A percentile compares a stretch with the other conserved stretches of the same genome.
phyloP scores from a whole-genome alignment of 2,888 invertebrate genomes.

The Apomyelois bistriatella region DNA sequence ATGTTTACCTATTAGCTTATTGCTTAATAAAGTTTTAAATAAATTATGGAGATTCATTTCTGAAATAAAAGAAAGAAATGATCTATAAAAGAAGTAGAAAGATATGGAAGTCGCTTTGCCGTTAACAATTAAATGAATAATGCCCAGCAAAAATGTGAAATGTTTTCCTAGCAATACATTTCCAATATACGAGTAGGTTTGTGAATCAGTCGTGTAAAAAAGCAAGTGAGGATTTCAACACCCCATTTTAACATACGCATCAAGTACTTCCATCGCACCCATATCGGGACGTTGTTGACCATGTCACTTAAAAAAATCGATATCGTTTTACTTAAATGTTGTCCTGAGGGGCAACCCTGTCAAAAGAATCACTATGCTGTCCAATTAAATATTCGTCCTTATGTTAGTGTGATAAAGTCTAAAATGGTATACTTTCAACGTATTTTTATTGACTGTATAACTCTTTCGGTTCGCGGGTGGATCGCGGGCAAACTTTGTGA shows the following conservation, averaged over 20 bases:
- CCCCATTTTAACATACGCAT: neutral
- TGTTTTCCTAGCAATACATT: too few relatives aligned
- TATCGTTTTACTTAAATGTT: neutral
- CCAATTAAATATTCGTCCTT: neutral
- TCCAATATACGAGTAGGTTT: too few relatives aligned
- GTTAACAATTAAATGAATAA: too few relatives aligned
- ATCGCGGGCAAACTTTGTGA: conserved; percentile 25
- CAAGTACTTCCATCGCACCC: neutral
- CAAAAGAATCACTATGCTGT: neutral
- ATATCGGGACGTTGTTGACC: neutral
- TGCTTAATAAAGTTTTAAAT: too few relatives aligned
- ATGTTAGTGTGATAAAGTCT: neutral
- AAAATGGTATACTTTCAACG: neutral
- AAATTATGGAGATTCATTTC: too few relatives aligned
- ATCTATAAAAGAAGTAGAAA: too few relatives aligned
- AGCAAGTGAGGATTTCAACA: neutral
- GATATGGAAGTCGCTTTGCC: too few relatives aligned
- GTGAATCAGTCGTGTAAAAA: too few relatives aligned
- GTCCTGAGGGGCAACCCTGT: neutral
- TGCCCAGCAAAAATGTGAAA: too few relatives aligned
- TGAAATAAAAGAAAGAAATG: too few relatives aligned
- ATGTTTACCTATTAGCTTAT: too few relatives aligned
- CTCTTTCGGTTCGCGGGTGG: conserved; percentile 9
- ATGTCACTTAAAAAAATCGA: neutral
- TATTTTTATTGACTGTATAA: neutral